These are phyloP conservation scores for Chamaea fasciata DNA, from an alignment of 2,113 vertebrate species.

Conservation along the genomic window DNA sequence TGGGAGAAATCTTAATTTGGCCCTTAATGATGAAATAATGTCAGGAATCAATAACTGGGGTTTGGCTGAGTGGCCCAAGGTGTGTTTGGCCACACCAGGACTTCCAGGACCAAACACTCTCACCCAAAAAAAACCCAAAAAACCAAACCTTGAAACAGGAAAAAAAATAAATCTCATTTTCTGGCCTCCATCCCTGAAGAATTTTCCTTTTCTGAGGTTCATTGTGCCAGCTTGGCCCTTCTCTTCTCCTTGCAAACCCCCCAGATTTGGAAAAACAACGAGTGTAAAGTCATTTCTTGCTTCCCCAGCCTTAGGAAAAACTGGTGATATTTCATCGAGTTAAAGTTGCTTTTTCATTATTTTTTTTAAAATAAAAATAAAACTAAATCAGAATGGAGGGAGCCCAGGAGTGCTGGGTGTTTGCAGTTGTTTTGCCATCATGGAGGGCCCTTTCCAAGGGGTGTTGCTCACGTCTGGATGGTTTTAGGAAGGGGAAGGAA, in stretches of 20 bases:
- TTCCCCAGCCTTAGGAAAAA: not conserved
- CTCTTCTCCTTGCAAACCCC: not conserved
- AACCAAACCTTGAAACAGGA: not conserved
- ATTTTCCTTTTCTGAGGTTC: not conserved
- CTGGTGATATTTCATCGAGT: not conserved
- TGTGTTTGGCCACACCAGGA: not conserved
- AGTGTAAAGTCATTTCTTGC: not conserved
- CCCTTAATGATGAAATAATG: not conserved
- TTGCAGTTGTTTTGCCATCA: not conserved
- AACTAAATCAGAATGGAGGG: not conserved
- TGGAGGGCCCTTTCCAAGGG: not conserved
- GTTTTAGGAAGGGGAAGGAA: not conserved
- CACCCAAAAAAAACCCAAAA: not conserved
- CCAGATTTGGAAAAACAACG: not conserved
- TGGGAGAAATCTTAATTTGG: not conserved
- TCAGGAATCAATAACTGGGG: not conserved
- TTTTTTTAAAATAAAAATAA: not conserved
- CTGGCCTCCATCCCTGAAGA: not conserved
- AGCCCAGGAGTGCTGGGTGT: not conserved
- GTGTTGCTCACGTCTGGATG: not conserved
- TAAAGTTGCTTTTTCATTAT: not conserved
- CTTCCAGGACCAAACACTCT: not conserved
- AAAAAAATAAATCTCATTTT: not conserved
- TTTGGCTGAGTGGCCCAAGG: not conserved
- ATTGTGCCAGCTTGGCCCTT: not conserved